Evolutionary conservation across 1,140 invertebrate genomes (phyloP).

Genomic region (Orchesella cincta): DNA sequence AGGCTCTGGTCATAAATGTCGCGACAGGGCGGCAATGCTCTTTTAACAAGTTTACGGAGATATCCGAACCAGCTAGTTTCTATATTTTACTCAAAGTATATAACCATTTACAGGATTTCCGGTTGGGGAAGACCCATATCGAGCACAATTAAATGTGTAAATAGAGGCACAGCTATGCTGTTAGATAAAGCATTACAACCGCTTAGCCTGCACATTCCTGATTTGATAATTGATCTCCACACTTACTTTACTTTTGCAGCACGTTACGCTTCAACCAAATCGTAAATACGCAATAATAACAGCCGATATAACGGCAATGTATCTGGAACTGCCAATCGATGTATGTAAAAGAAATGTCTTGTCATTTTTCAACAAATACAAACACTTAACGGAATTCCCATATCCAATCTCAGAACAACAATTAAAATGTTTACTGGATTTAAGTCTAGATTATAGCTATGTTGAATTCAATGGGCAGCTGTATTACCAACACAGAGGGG

Average conservation of each 20-base stretch:
- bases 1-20: too few species aligned
- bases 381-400: not conserved
- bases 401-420: not conserved
- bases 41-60: too few species aligned
- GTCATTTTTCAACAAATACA: not conserved
- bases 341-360: not conserved
- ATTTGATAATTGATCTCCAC: not conserved
- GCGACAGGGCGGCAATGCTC: too few species aligned
- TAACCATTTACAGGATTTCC: not conserved
- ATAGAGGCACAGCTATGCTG: not conserved
- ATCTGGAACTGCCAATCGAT: not conserved
- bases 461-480: too few species aligned
- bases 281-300: not conserved
- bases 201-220: not conserved
- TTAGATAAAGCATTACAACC: not conserved
- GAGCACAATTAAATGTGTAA: not conserved
- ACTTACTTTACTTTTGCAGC: not conserved
- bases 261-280: not conserved
- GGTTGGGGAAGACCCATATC: not conserved
- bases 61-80: conserved; percentile 8
- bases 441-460: not conserved
- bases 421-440: conserved; percentile 1
- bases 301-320: not conserved
- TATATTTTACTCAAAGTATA: conserved; percentile 24
- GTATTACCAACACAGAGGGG: too few species aligned